Conservation (phyloP, 2,113 vertebrate species). For the Rhineura floridana region DNA sequence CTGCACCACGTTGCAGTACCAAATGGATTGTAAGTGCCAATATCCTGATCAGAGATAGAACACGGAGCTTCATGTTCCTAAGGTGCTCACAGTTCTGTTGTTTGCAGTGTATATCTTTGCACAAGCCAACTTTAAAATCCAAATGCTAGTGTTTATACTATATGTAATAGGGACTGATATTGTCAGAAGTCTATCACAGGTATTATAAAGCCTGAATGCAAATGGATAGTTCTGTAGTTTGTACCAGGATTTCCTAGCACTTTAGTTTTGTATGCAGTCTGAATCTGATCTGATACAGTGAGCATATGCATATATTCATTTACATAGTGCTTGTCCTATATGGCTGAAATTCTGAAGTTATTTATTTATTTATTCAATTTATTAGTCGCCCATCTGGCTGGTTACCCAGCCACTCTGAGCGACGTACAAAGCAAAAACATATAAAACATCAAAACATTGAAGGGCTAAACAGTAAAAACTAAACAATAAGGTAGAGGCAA, state of each 20-base stretch:
- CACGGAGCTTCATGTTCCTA: not conserved
- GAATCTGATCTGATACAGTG: constrained; percentile 12
- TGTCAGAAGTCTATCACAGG: constrained; percentile 18
- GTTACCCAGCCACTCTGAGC: too few relatives aligned
- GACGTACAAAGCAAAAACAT: too few relatives aligned
- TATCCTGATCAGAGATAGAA: not conserved
- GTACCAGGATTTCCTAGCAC: not conserved
- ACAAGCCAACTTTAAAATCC: not conserved
- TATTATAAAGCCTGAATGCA: constrained; percentile 37
- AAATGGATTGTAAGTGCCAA: not conserved
- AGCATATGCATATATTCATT: fast-evolving
- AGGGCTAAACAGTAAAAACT: too few relatives aligned
- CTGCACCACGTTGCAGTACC: not conserved
- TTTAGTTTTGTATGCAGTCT: not conserved
- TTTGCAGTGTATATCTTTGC: not conserved
- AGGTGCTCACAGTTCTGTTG: not conserved
- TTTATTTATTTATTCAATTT: too few relatives aligned
- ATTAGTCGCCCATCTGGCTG: too few relatives aligned
- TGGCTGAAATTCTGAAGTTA: too few relatives aligned
- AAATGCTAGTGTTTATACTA: not conserved
- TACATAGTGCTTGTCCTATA: not conserved
- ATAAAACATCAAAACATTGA: too few relatives aligned
- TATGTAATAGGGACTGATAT: not conserved
- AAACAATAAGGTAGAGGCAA: too few relatives aligned
- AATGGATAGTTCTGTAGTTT: not conserved